Percentiles rank a stretch among this genome's conserved stretches.
phyloP scores from a whole-genome alignment of 2,113 vertebrate species.

The Oryzias woworae region DNA sequence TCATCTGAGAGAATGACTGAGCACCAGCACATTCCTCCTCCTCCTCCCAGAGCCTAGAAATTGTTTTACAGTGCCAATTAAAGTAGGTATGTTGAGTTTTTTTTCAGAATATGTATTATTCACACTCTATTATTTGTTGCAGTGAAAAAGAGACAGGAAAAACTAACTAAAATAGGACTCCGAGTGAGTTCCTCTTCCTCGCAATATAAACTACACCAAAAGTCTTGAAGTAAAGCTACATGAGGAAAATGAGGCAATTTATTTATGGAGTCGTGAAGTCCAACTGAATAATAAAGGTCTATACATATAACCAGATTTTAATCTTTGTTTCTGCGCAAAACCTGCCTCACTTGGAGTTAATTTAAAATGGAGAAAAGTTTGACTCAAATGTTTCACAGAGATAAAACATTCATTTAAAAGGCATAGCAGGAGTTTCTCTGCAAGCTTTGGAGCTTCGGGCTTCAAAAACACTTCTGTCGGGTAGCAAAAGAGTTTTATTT shows the following conservation, averaged over 20 bases:
- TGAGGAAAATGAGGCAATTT: conserved; percentile 59
- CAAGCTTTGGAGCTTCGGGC: conserved; percentile 25
- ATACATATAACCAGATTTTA: conserved; percentile 54
- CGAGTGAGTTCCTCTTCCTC: conserved; percentile 65
- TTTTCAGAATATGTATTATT: conserved; percentile 70
- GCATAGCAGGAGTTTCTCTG: conserved; percentile 1
- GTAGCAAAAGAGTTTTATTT: conserved; percentile 63
- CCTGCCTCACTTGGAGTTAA: conserved; percentile 40
- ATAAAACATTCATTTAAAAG: conserved; percentile 51
- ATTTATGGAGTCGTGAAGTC: conserved; percentile 67
- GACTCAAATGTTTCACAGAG: conserved; percentile 58
- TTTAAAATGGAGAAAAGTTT: conserved; percentile 62
- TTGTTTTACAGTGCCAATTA: conserved; percentile 79
- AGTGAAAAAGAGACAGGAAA: conserved; percentile 35
- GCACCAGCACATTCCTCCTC: conserved; percentile 43
- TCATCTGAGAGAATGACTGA: conserved; percentile 76
- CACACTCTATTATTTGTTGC: conserved; percentile 73
- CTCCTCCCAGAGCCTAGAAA: conserved; percentile 57
- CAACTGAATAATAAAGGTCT: conserved; percentile 67
- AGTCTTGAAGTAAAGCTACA: conserved; percentile 62
- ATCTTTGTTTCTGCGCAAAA: conserved; percentile 63
- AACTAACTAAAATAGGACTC: conserved; percentile 65
- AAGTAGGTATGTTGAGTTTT: conserved; percentile 68
- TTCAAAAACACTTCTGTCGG: conserved; percentile 26
- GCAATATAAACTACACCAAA: conserved; percentile 70